A percentile compares a stretch with the other conserved stretches of the same genome.
phyloP scores from a whole-genome alignment of 2,797 vertebrate genomes.

The Gadopsis marmoratus region DNA sequence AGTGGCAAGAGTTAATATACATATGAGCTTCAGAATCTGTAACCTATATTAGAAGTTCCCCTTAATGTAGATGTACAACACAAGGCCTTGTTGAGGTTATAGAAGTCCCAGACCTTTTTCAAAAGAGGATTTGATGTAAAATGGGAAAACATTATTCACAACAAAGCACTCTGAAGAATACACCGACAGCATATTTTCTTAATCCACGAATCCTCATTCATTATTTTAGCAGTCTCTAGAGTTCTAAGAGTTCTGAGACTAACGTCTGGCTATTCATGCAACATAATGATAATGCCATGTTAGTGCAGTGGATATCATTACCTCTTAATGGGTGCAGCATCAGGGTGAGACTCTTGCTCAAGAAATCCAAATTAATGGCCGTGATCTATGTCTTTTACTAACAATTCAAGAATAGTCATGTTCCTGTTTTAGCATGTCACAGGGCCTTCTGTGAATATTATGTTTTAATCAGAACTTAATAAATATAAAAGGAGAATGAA shows the following conservation, averaged over 20 bases:
- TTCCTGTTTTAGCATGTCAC: neutral
- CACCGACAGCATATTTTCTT: neutral
- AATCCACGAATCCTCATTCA: constrained; percentile 3
- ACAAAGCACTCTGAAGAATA: neutral
- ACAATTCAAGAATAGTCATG: constrained; percentile 19
- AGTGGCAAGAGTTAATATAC: no score
- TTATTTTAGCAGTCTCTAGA: constrained; percentile 19
- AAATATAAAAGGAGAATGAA: constrained; percentile 1
- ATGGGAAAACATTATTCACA: neutral
- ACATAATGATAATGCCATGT: constrained; percentile 63
- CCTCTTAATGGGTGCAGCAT: constrained; percentile 35
- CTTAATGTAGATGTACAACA: neutral
- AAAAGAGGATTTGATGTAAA: neutral
- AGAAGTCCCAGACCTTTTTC: neutral
- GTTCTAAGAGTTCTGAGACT: constrained; percentile 31
- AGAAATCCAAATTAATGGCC: constrained; percentile 17
- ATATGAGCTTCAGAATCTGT: neutral
- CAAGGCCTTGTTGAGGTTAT: neutral
- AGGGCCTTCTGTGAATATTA: constrained; percentile 8
- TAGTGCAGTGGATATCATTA: constrained; percentile 56
- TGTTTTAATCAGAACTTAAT: constrained; percentile 18
- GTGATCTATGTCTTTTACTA: constrained; percentile 17
- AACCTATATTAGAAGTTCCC: neutral
- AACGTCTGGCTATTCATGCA: constrained; percentile 41
- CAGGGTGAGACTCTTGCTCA: constrained; percentile 11